These are phyloP conservation scores for Cyphomyrmex costatus DNA, from an alignment of 1,140 invertebrate genomes.

Conservation along the genomic window DNA sequence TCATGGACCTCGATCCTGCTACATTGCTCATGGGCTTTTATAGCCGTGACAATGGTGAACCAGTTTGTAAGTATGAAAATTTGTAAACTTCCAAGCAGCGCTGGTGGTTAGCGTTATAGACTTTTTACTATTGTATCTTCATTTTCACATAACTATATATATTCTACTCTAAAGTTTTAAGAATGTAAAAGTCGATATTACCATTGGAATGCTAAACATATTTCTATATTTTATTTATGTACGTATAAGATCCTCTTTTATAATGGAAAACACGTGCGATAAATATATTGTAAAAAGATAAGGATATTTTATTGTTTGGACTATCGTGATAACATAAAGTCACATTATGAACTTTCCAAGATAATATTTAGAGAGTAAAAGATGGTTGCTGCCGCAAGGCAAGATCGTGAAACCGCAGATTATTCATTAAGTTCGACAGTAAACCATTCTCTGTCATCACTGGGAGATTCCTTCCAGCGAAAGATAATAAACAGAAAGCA, in stretches of 20 bases:
- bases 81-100: slow-evolving; percentile 36
- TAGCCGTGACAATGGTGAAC: slow-evolving; percentile 67
- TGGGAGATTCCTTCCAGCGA: slow-evolving; percentile 68
- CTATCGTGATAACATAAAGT: background rate
- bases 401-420: slow-evolving; percentile 71
- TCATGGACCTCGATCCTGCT: slow-evolving; percentile 41
- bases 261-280: background rate
- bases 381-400: slow-evolving; percentile 58
- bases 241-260: background rate
- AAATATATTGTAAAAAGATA: background rate
- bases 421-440: slow-evolving; percentile 73
- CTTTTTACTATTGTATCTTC: background rate
- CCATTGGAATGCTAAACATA: background rate
- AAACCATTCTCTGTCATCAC: slow-evolving; percentile 72
- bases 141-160: background rate
- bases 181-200: background rate
- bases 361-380: slow-evolving; percentile 58
- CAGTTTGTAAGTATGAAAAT: slow-evolving; percentile 75
- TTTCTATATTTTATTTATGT: background rate
- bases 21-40: slow-evolving; percentile 71
- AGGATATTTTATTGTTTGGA: background rate
- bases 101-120: no score
- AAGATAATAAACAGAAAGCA: slow-evolving; percentile 71
- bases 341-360: slow-evolving; percentile 27
- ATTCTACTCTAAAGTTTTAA: background rate